Conservation (phyloP, 2,113 vertebrate species). For the Sapayoa aenigma region DNA sequence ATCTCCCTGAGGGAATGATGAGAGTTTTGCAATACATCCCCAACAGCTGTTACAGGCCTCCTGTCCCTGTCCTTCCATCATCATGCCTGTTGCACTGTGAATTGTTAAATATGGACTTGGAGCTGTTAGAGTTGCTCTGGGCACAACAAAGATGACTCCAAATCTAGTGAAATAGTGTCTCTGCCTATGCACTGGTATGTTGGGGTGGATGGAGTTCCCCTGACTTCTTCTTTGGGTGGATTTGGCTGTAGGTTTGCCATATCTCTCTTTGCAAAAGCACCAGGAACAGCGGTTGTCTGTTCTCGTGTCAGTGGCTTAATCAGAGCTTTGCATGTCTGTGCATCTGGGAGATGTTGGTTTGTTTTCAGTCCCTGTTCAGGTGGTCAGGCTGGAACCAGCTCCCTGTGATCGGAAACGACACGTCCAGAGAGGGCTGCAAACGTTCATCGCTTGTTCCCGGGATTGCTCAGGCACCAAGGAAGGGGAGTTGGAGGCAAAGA, state of each 20-base stretch:
- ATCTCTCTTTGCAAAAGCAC: neutral
- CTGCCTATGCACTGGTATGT: neutral
- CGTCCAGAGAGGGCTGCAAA: neutral
- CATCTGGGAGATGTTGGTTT: neutral
- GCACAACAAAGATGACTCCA: neutral
- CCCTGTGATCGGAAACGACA: neutral
- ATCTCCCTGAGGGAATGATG: neutral
- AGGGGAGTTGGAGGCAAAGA: neutral
- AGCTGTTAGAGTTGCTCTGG: neutral
- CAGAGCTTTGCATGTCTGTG: neutral
- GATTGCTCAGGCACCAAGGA: neutral
- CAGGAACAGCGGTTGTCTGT: conserved; percentile 31
- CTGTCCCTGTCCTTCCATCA: neutral
- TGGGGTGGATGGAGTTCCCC: conserved; percentile 50
- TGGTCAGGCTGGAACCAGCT: neutral
- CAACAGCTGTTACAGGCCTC: neutral
- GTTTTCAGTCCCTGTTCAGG: conserved; percentile 5
- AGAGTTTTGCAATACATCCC: neutral
- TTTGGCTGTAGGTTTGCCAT: conserved; percentile 41
- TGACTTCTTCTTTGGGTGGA: conserved; percentile 39
- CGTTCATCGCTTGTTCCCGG: neutral
- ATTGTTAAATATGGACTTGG: neutral
- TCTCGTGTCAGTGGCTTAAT: conserved; percentile 42
- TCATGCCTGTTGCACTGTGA: accelerated
- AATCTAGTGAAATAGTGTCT: neutral